phyloP scores from a whole-genome alignment of 2,888 invertebrate species.

The Eumacrocentrus americanus region DNA sequence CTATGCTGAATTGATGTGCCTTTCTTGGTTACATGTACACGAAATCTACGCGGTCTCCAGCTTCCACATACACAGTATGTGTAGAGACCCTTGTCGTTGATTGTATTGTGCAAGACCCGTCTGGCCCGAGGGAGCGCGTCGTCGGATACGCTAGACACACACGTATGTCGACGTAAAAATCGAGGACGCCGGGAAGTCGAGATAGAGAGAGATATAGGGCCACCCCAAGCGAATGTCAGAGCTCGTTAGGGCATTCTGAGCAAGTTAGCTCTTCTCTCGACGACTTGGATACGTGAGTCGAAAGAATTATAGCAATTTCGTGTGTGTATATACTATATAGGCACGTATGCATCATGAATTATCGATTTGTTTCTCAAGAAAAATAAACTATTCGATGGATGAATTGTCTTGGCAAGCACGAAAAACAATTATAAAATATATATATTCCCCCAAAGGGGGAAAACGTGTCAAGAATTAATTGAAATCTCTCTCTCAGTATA shows the following conservation, averaged over 20 bases:
- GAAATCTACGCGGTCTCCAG: too few relatives aligned
- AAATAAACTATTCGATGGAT: background rate
- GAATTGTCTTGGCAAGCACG: background rate
- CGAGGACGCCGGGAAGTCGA: slow-evolving; percentile 10
- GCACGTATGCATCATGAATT: slow-evolving; percentile 40
- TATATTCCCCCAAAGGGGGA: background rate
- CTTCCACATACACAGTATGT: background rate
- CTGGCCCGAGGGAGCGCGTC: slow-evolving; percentile 10
- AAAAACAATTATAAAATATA: background rate
- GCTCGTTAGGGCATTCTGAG: slow-evolving; percentile 53
- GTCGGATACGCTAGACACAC: background rate
- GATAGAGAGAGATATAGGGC: slow-evolving; percentile 29
- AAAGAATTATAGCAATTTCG: slow-evolving; percentile 57
- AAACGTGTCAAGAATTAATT: background rate
- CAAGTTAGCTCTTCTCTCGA: slow-evolving; percentile 41
- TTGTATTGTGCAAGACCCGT: slow-evolving; percentile 8
- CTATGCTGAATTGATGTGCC: too few relatives aligned
- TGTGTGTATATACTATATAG: slow-evolving; percentile 13
- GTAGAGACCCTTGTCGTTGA: slow-evolving; percentile 12
- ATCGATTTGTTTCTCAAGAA: slow-evolving; percentile 27
- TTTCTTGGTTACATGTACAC: too few relatives aligned
- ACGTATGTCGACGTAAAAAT: background rate
- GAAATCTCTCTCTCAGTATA: background rate
- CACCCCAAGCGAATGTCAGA: slow-evolving; percentile 53
- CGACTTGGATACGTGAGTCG: slow-evolving; percentile 49